phyloP scores from a whole-genome alignment of 2,797 vertebrate species.

The Moxostoma hubbsi region DNA sequence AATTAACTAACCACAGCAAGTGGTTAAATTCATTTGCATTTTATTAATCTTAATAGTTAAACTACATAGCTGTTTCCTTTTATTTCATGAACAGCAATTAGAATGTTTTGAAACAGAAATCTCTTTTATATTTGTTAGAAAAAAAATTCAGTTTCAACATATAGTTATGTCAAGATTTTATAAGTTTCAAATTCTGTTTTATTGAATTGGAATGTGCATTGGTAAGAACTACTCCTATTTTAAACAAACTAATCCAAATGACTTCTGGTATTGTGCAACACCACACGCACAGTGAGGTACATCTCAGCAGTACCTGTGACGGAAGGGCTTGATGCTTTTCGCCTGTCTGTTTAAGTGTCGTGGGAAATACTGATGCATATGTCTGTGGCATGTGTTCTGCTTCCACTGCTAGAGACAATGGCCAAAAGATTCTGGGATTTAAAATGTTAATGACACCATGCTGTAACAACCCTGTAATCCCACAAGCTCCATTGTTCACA shows the following conservation, averaged over 20 bases:
- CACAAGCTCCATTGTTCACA: constrained; percentile 25
- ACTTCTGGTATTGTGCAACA: constrained; percentile 11
- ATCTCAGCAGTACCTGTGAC: constrained; percentile 32
- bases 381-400: constrained; percentile 45
- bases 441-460: constrained; percentile 62
- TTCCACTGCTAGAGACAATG: constrained; percentile 16
- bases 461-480: constrained; percentile 60
- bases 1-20: constrained; percentile 49
- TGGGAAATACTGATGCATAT: constrained; percentile 29
- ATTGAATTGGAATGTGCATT: too few species aligned
- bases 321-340: constrained; percentile 39
- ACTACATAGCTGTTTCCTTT: constrained; percentile 17
- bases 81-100: constrained; percentile 7
- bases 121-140: neutral
- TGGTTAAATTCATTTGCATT: constrained; percentile 55
- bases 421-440: constrained; percentile 43
- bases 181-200: too few species aligned
- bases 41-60: constrained; percentile 33
- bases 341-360: constrained; percentile 11
- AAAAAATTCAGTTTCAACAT: neutral
- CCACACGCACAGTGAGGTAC: neutral
- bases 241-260: neutral
- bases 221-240: neutral
- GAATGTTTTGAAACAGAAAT: neutral
- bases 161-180: neutral